Evolutionary conservation across 2,888 invertebrate species (phyloP).

Genomic region (Cinara cedri): DNA sequence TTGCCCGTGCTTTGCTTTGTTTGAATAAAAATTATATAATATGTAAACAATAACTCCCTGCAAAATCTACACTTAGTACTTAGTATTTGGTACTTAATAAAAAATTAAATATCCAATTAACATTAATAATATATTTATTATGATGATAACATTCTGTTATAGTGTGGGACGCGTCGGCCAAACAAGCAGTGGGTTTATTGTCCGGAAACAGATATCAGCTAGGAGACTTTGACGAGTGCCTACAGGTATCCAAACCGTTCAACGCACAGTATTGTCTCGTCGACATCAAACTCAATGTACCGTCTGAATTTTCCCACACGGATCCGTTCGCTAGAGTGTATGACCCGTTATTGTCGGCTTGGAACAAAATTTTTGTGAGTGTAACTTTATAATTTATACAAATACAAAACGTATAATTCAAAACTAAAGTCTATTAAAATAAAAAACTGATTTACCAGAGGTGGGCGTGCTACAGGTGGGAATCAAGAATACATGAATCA

Average conservation of each 20-base stretch:
- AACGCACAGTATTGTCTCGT: constrained; percentile 66
- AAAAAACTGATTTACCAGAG: too few relatives aligned
- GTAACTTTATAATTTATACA: background rate
- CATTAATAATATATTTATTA: background rate
- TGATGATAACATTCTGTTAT: constrained; percentile 25
- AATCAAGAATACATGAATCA: too few relatives aligned
- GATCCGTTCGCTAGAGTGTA: constrained; percentile 60
- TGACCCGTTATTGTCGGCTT: constrained; percentile 64
- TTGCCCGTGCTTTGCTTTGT: too few relatives aligned
- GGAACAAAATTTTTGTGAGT: constrained; percentile 65
- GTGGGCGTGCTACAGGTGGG: too few relatives aligned
- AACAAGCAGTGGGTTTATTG: constrained; percentile 72
- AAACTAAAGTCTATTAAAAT: too few relatives aligned
- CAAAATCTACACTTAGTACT: too few relatives aligned
- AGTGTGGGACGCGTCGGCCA: constrained; percentile 79
- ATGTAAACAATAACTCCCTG: too few relatives aligned
- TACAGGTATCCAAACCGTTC: constrained; percentile 63
- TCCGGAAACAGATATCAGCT: constrained; percentile 74
- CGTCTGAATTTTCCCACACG: constrained; percentile 55
- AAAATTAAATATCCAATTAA: too few relatives aligned
- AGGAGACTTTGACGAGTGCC: constrained; percentile 77
- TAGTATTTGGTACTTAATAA: too few relatives aligned
- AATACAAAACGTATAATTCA: too few relatives aligned
- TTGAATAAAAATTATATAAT: too few relatives aligned
- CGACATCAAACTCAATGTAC: constrained; percentile 62